Conservation (phyloP, 2,888 invertebrate species). For the Synanthedon vespiformis region DNA sequence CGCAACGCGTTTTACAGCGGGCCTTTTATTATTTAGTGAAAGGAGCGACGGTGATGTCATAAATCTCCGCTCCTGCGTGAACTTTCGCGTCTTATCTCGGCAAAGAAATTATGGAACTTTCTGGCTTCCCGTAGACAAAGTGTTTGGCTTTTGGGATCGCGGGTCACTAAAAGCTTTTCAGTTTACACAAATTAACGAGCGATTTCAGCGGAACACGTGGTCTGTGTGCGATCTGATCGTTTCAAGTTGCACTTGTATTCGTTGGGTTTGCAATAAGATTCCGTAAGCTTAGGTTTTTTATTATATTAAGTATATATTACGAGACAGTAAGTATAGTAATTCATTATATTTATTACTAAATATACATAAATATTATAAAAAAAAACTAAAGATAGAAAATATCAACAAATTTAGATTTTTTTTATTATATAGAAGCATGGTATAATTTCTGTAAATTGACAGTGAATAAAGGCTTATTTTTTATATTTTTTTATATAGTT, state of each 20-base stretch:
- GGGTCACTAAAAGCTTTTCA: constrained; percentile 57
- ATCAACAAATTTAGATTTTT: too few species aligned
- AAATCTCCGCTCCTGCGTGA: constrained; percentile 70
- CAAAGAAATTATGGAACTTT: constrained; percentile 69
- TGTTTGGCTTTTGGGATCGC: constrained; percentile 62
- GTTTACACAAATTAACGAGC: constrained; percentile 44
- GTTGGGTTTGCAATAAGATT: too few species aligned
- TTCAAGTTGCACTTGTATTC: neutral
- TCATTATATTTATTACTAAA: too few species aligned
- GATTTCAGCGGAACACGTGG: constrained; percentile 22
- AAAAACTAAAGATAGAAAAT: too few species aligned
- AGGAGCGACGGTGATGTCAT: constrained; percentile 68
- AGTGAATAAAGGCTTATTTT: too few species aligned
- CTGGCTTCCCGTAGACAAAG: constrained; percentile 66
- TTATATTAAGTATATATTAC: too few species aligned
- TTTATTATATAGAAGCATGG: too few species aligned
- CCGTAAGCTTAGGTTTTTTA: too few species aligned
- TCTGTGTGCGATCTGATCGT: constrained; percentile 4
- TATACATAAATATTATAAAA: too few species aligned
- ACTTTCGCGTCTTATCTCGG: constrained; percentile 70
- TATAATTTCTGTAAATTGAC: too few species aligned
- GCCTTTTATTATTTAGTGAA: constrained; percentile 71
- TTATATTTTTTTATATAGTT: too few species aligned
- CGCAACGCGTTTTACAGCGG: constrained; percentile 65
- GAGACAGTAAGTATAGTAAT: too few species aligned